Evolutionary conservation across 2,797 vertebrate genomes (phyloP).

Genomic region (Hypotaenidia philippensis): DNA sequence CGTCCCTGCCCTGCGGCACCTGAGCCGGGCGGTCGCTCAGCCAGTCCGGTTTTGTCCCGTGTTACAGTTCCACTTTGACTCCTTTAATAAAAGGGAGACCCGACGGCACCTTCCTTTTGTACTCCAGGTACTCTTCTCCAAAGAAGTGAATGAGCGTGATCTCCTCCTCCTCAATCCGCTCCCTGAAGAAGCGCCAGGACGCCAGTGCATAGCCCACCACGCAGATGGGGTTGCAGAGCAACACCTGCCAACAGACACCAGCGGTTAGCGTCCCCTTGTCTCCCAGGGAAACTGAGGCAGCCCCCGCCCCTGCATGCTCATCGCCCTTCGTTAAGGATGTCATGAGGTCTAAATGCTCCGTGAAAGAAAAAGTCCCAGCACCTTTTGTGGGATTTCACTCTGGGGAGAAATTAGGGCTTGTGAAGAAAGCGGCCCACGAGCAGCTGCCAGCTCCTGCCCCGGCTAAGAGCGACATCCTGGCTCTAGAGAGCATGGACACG

Average conservation of each 20-base stretch:
- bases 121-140: slow-evolving; percentile 93
- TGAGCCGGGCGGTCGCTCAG: not conserved
- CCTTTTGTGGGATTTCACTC: not conserved
- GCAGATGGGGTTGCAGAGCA: slow-evolving; percentile 95
- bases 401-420: not conserved
- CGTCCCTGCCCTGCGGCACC: not conserved
- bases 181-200: slow-evolving; percentile 97
- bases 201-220: slow-evolving; percentile 90
- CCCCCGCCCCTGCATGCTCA: fast-evolving
- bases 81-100: slow-evolving; percentile 96
- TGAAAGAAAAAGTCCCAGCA: not conserved
- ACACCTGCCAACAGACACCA: slow-evolving; percentile 80
- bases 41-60: not conserved
- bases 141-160: slow-evolving; percentile 95
- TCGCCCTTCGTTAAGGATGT: not conserved
- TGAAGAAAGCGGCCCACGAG: fast-evolving
- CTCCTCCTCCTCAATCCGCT: slow-evolving; percentile 96
- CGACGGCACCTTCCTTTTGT: slow-evolving; percentile 91
- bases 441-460: not conserved
- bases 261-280: fast-evolving
- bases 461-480: fast-evolving
- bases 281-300: fast-evolving
- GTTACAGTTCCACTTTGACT: slow-evolving; percentile 87
- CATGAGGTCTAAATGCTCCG: not conserved
- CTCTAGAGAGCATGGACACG: fast-evolving